Evolutionary conservation across 2,797 vertebrate species (phyloP).

Genomic region (Platyrinchus mystaceus): DNA sequence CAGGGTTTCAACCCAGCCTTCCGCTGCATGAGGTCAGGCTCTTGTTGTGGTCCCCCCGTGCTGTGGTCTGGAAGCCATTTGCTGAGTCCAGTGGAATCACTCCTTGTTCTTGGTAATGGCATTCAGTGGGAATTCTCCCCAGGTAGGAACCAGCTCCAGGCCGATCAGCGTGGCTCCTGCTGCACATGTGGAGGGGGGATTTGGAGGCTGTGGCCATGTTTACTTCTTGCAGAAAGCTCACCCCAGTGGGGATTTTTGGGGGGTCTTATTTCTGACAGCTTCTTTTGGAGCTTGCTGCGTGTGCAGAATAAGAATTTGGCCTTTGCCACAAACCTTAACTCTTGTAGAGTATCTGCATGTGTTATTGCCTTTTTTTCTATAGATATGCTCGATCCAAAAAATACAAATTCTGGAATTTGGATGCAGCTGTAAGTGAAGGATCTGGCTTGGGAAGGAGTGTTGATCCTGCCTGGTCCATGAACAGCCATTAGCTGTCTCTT

Average conservation of each 20-base stretch:
- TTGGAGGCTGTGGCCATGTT: neutral
- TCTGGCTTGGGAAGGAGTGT: neutral
- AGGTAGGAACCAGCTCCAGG: neutral
- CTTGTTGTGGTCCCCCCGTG: rapidly evolving
- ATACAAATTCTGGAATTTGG: neutral
- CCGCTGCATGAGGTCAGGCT: neutral
- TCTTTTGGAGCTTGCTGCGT: neutral
- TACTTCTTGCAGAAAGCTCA: neutral
- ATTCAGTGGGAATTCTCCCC: neutral
- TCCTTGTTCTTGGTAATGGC: neutral
- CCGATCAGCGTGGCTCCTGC: rapidly evolving
- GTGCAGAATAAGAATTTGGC: neutral
- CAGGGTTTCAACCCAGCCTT: neutral
- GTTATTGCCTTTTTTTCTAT: neutral
- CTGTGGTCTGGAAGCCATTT: neutral
- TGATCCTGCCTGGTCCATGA: neutral
- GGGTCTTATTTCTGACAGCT: neutral
- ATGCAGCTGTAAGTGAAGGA: neutral
- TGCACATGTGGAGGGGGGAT: neutral
- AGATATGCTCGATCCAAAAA: neutral
- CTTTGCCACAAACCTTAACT: neutral
- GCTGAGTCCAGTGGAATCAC: neutral
- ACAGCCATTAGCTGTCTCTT: neutral
- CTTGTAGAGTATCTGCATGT: neutral
- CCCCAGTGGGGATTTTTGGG: neutral